phyloP scores from a whole-genome alignment of 2,888 invertebrate species.

The Buathra laborator region DNA sequence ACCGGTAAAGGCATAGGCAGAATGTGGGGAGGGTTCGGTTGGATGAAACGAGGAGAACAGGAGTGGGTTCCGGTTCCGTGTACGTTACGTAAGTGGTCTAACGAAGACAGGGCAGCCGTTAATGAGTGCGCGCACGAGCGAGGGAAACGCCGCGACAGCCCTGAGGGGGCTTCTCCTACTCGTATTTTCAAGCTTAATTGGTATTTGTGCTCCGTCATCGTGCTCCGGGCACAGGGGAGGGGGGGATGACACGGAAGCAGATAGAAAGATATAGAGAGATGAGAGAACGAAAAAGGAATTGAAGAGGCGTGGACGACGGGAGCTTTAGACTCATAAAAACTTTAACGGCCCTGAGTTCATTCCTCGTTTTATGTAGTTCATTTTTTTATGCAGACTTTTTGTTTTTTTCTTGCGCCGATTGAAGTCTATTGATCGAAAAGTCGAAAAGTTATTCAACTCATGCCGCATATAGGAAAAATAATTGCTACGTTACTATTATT shows the following conservation, averaged over 20 bases:
- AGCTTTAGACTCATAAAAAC: slow-evolving; percentile 28
- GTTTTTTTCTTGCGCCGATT: slow-evolving; percentile 18
- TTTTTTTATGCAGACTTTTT: background rate
- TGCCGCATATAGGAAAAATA: background rate
- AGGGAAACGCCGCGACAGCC: slow-evolving; percentile 49
- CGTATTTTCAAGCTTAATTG: slow-evolving; percentile 66
- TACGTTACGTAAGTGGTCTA: slow-evolving; percentile 64
- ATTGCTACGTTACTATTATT: too few species aligned
- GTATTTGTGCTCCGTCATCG: slow-evolving; percentile 66
- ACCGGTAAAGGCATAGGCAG: background rate
- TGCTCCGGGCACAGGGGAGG: slow-evolving; percentile 31
- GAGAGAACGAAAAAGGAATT: slow-evolving; percentile 36
- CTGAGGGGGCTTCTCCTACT: slow-evolving; percentile 30
- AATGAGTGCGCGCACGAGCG: slow-evolving; percentile 58
- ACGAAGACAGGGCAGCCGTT: slow-evolving; percentile 62
- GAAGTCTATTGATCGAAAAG: background rate
- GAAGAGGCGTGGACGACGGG: slow-evolving; percentile 10
- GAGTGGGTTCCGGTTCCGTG: slow-evolving; percentile 40
- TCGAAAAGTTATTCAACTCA: background rate
- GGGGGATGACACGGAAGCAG: background rate
- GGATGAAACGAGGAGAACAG: slow-evolving; percentile 36
- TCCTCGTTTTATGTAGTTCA: background rate
- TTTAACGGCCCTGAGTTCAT: slow-evolving; percentile 6
- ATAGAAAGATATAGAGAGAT: slow-evolving; percentile 1
- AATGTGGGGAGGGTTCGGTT: background rate